Evolutionary conservation across 2,888 invertebrate genomes (phyloP).

Genomic region (Watsonalla cultraria): DNA sequence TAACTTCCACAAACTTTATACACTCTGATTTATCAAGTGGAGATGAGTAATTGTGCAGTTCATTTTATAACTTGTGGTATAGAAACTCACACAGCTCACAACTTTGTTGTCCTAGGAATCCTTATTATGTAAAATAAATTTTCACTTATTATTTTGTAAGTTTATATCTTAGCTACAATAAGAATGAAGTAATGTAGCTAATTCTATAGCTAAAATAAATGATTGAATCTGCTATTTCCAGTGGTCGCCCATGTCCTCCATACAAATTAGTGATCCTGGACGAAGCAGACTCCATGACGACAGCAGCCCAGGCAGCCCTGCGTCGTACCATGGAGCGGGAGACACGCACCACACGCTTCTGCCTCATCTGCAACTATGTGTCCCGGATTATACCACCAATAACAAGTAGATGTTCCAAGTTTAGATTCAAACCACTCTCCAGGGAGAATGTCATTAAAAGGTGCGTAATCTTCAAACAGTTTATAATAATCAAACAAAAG

Average conservation of each 20-base stretch:
- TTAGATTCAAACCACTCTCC: conserved; percentile 95
- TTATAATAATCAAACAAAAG: too few species aligned
- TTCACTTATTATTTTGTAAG: too few species aligned
- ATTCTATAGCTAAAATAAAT: background rate
- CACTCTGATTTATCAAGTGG: too few species aligned
- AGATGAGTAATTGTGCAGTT: too few species aligned
- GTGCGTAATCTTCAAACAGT: conserved; percentile 34
- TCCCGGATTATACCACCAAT: conserved; percentile 98
- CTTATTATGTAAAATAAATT: too few species aligned
- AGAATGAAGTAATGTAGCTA: too few species aligned
- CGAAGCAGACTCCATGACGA: conserved; percentile 99
- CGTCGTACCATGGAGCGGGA: conserved; percentile 98
- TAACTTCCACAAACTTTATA: too few species aligned
- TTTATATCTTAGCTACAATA: too few species aligned
- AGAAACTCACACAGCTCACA: too few species aligned
- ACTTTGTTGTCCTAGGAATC: too few species aligned
- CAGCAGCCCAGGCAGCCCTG: conserved; percentile 96
- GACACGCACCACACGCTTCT: conserved; percentile 96
- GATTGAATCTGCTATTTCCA: conserved; percentile 32
- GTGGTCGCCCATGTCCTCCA: conserved; percentile 93
- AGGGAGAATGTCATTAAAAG: conserved; percentile 82
- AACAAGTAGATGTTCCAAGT: conserved; percentile 98
- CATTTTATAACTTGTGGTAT: too few species aligned
- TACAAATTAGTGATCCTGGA: conserved; percentile 98
- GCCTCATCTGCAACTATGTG: conserved; percentile 99